Base-by-base conservation (phyloP, 2,797 vertebrate species). In the Epinephelus awoara region DNA sequence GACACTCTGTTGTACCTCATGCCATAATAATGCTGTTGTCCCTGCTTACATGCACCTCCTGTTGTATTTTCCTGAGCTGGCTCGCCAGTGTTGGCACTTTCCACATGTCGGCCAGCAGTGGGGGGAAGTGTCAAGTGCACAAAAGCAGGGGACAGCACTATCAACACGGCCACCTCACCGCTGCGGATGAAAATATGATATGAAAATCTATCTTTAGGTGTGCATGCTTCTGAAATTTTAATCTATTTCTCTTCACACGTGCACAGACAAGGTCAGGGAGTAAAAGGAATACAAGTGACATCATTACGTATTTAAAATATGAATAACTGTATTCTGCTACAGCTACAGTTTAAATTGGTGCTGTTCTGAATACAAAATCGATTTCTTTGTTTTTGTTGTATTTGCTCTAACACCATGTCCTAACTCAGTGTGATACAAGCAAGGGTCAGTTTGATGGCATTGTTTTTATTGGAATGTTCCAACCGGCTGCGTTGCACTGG, bases 101-200 rank as follows among this genome's bases (percentile, higher is more conserved):
- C 62, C 61, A 58, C 80, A 79, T 44, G 29, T 61, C 63, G 73
- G 77, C 70, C 58, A 68, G 77, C 63, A 11, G 23, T 25, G 59
- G 59, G 34, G 66, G 58, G 68, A 82, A 49, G 57, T 80, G 75
- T 89, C 80, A 77, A 80, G 52, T 69, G 64, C 72, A 70, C 67
- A 64, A 54, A 83, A 72, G 67, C 63, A 42, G 27, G 56, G 69
- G 55, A 84, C 34, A 9, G 67, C n/a, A 42, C 62, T 77, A 71
- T 84, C 82, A 85, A 84, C 56, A 70, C 34, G 5, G 17, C 57
- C 8, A 7, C 57, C 56, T 75, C 64, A 17, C 70, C 17, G 51
- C 80, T 62, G 69, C 46, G 52, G 62, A 79, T 19, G 63, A 52
- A 59, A 67, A 82, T 76, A 51, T 42, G 75, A 88, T 74, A 50